Conservation (phyloP, 2,888 invertebrate species). For the Marronus borbonicus region DNA sequence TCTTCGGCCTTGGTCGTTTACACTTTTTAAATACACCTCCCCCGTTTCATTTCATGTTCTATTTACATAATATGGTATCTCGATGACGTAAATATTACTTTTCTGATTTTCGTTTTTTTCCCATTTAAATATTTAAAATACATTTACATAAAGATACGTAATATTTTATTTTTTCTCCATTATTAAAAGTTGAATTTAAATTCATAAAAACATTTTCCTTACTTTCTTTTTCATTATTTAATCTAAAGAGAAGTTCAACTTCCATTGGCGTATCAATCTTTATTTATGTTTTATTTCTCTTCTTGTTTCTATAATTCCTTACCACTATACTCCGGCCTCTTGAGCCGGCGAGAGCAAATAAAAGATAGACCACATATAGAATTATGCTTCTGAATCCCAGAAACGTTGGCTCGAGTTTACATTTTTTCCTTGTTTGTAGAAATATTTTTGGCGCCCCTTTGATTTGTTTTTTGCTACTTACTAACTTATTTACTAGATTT, state of each 20-base stretch:
- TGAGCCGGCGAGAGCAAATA: conserved; percentile 64
- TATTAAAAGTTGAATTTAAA: conserved; percentile 35
- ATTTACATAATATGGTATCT: conserved; percentile 57
- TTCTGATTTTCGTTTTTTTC: conserved; percentile 19
- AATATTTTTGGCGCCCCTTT: conserved; percentile 27
- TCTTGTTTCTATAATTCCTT: conserved; percentile 56
- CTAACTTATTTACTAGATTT: conserved; percentile 30
- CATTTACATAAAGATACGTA: conserved; percentile 62
- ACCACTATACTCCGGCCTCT: conserved; percentile 58
- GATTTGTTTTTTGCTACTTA: conserved; percentile 22
- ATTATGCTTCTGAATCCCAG: conserved; percentile 37
- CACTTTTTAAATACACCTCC: conserved; percentile 5
- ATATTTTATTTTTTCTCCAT: conserved; percentile 52
- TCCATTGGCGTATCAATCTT: conserved; percentile 61
- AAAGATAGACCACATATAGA: conserved; percentile 50
- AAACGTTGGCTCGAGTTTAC: neutral
- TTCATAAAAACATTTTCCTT: conserved; percentile 38
- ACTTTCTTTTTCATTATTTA: conserved; percentile 28
- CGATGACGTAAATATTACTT: conserved; percentile 63
- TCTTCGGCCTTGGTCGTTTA: conserved; percentile 57
- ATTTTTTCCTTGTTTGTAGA: neutral
- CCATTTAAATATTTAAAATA: conserved; percentile 61
- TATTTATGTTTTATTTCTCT: conserved; percentile 14
- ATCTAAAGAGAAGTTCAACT: conserved; percentile 64
- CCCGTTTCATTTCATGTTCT: conserved; percentile 13